A percentile compares a stretch with the other conserved stretches of the same genome.
Evolutionary conservation across 2,888 invertebrate genomes (phyloP).

Genomic region (Chouioia cunea): DNA sequence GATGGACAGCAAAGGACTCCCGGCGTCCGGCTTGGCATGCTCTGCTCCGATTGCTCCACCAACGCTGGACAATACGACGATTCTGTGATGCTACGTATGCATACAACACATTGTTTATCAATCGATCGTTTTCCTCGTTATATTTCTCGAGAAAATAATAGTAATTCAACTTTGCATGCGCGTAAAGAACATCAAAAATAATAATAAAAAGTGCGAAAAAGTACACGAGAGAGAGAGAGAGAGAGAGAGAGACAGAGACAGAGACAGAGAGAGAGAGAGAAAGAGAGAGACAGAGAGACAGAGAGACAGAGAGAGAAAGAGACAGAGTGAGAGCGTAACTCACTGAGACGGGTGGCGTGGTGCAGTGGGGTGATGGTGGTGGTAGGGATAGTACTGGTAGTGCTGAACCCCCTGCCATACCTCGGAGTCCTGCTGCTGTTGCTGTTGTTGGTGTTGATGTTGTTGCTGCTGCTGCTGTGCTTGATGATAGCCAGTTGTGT

Average conservation of each 20-base stretch:
- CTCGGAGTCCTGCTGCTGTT: conserved; percentile 70
- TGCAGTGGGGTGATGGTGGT: conserved; percentile 72
- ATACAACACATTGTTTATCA: conserved; percentile 52
- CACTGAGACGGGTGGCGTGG: conserved; percentile 72
- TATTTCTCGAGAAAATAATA: conserved; percentile 35
- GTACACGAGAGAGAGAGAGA: background rate
- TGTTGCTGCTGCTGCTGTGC: conserved; percentile 60
- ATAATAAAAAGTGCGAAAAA: no score
- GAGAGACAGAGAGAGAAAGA: conserved; percentile 8
- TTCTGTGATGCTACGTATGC: conserved; percentile 63
- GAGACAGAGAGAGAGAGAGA: conserved; percentile 50
- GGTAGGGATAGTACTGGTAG: conserved; percentile 78
- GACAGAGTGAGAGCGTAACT: conserved; percentile 69
- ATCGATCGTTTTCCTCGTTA: conserved; percentile 57
- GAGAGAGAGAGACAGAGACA: conserved; percentile 52
- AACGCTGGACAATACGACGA: conserved; percentile 52
- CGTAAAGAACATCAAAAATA: no score
- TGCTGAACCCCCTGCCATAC: conserved; percentile 73
- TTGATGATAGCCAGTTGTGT: conserved; percentile 61
- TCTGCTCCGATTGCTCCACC: conserved; percentile 59
- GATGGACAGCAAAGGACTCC: conserved; percentile 82
- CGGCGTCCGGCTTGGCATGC: conserved; percentile 70
- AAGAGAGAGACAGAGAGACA: conserved; percentile 7
- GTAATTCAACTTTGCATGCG: no score
- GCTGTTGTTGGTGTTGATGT: conserved; percentile 30